Evolutionary conservation across 2,113 vertebrate species (phyloP).

Genomic region (Gallinago media): DNA sequence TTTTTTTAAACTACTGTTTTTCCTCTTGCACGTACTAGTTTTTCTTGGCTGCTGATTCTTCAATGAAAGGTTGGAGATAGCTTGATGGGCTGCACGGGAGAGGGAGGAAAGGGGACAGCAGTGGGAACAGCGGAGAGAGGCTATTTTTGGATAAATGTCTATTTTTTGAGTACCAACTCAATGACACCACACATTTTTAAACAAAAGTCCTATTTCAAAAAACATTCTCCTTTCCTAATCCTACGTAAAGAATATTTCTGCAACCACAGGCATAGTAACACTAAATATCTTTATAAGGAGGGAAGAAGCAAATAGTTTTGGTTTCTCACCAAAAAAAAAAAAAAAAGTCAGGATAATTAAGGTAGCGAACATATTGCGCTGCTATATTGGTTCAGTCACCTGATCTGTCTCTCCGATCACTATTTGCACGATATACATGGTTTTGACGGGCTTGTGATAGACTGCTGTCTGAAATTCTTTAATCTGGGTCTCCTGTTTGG

Average conservation of each 20-base stretch:
- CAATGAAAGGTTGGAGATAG: neutral
- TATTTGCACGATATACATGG: slow-evolving; percentile 68
- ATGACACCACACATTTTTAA: neutral
- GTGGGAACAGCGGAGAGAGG: neutral
- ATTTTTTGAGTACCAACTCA: neutral
- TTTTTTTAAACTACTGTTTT: neutral
- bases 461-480: slow-evolving; percentile 75
- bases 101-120: neutral
- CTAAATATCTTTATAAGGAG: slow-evolving; percentile 16
- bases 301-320: slow-evolving; percentile 40
- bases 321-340: slow-evolving; percentile 31
- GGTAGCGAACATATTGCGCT: slow-evolving; percentile 67
- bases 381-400: slow-evolving; percentile 73
- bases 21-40: neutral
- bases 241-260: neutral
- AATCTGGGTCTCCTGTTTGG: slow-evolving; percentile 73
- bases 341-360: slow-evolving; percentile 51
- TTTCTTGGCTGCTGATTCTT: neutral
- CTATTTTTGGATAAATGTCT: neutral
- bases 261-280: slow-evolving; percentile 11
- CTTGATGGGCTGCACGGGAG: neutral
- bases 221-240: neutral
- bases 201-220: neutral
- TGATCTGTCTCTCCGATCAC: slow-evolving; percentile 70
- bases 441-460: slow-evolving; percentile 75